A percentile compares a stretch with the other conserved stretches of the same genome.
Conservation (phyloP, 2,888 invertebrate species). For the Blomia tropicalis region DNA sequence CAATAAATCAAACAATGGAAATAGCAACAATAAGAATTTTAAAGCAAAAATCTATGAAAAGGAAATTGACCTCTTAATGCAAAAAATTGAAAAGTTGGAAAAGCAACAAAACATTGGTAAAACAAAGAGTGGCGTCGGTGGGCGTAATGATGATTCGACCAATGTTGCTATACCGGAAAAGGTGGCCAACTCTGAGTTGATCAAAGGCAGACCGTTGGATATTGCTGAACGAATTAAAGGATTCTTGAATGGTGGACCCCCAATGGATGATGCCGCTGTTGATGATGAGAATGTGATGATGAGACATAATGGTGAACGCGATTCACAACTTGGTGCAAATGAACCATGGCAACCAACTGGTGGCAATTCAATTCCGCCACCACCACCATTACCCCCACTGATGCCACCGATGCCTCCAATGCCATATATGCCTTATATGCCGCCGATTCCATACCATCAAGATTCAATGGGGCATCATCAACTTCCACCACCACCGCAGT, state of each 20-base stretch:
- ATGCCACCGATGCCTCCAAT: not conserved
- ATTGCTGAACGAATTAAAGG: not conserved
- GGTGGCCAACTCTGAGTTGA: not conserved
- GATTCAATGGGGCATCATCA: not conserved
- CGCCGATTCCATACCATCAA: not conserved
- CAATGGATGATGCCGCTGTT: not conserved
- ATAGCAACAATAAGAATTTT: constrained; percentile 3
- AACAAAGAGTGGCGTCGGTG: not conserved
- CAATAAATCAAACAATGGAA: not conserved
- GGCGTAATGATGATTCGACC: not conserved
- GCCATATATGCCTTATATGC: constrained; percentile 7
- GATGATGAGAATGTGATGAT: too few species aligned
- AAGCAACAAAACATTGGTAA: constrained; percentile 14
- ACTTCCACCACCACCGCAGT: not conserved
- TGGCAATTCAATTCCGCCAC: not conserved
- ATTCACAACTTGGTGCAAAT: not conserved
- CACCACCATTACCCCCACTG: not conserved
- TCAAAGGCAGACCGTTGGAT: not conserved
- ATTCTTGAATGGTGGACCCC: not conserved
- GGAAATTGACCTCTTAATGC: constrained; percentile 17
- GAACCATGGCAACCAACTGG: constrained; percentile 7
- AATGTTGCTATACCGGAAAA: not conserved
- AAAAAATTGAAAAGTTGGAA: constrained; percentile 20
- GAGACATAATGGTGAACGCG: not conserved
- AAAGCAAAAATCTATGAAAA: constrained; percentile 23